phyloP scores from a whole-genome alignment of 2,888 invertebrate species.

The Thelaira solivaga region DNA sequence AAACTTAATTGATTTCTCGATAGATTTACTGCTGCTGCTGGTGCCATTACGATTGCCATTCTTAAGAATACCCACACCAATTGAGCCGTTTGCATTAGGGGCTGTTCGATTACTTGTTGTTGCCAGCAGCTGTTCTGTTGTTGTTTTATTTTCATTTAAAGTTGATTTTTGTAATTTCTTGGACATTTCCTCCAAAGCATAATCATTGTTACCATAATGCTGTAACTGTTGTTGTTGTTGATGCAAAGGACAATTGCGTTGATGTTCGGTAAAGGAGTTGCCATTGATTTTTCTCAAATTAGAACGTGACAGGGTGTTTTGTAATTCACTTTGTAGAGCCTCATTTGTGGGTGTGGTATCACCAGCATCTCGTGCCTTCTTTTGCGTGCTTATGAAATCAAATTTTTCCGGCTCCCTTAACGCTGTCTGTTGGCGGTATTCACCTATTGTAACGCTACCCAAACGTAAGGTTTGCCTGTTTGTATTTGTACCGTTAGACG shows the following conservation, averaged over 20 bases:
- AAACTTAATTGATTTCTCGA: conserved; percentile 75
- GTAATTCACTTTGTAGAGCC: conserved; percentile 85
- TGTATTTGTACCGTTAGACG: conserved; percentile 76
- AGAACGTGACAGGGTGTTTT: conserved; percentile 85
- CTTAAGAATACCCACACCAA: conserved; percentile 78
- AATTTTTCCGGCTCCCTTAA: conserved; percentile 84
- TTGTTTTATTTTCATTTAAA: conserved; percentile 46
- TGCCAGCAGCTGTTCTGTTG: conserved; percentile 29
- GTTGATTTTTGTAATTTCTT: conserved; percentile 47
- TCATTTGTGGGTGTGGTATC: conserved; percentile 78
- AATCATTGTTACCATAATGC: conserved; percentile 54
- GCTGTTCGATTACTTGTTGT: conserved; percentile 27
- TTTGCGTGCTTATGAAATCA: conserved; percentile 79
- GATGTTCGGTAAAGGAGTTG: conserved; percentile 59
- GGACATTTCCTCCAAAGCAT: conserved; percentile 30
- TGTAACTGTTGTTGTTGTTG: conserved; percentile 30
- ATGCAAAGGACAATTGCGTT: conserved; percentile 70
- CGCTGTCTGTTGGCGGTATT: conserved; percentile 80
- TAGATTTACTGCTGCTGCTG: conserved; percentile 65
- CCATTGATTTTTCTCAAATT: conserved; percentile 82
- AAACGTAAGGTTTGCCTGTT: conserved; percentile 80
- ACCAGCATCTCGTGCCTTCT: conserved; percentile 60
- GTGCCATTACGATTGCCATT: conserved; percentile 71
- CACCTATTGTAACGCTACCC: conserved; percentile 85
- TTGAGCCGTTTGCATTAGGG: conserved; percentile 52